These are phyloP conservation scores for Chrysopilus asiliformis DNA, from an alignment of 2,888 invertebrate genomes.

Conservation along the genomic window DNA sequence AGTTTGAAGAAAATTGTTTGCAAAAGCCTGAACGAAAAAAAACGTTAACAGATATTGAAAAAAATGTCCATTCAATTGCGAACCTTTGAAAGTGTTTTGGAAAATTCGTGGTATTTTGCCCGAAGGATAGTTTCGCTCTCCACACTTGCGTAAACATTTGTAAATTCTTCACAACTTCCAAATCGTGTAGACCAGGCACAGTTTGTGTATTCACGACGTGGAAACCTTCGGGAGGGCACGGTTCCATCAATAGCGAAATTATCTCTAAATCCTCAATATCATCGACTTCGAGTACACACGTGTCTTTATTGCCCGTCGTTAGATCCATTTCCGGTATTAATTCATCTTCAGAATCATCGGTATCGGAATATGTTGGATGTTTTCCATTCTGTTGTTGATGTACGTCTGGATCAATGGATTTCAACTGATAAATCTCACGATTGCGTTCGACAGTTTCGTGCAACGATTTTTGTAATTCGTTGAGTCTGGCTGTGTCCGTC, in stretches of 20 bases:
- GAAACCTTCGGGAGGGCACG: constrained; percentile 59
- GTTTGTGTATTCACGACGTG: constrained; percentile 66
- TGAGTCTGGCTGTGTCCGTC: constrained; percentile 48
- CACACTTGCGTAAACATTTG: constrained; percentile 82
- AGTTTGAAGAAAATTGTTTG: constrained; percentile 80
- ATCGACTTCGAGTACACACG: constrained; percentile 71
- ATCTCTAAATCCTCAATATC: constrained; percentile 72
- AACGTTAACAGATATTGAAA: constrained; percentile 2
- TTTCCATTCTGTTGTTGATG: constrained; percentile 16
- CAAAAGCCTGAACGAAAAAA: constrained; percentile 37
- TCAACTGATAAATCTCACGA: constrained; percentile 53
- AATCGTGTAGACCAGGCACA: constrained; percentile 55
- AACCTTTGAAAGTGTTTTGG: constrained; percentile 41
- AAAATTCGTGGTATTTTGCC: constrained; percentile 40
- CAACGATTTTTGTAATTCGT: constrained; percentile 55
- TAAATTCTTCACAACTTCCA: constrained; percentile 52
- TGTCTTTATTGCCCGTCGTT: constrained; percentile 60
- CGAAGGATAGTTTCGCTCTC: constrained; percentile 45
- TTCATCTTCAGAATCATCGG: constrained; percentile 54
- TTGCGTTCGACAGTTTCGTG: constrained; percentile 57
- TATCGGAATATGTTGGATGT: constrained; percentile 37
- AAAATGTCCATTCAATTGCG: constrained; percentile 2
- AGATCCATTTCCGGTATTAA: constrained; percentile 51
- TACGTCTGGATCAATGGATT: constrained; percentile 35
- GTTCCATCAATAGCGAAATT: constrained; percentile 58